Evolutionary conservation across 2,888 invertebrate species (phyloP).

Genomic region (Octodonta nipae): DNA sequence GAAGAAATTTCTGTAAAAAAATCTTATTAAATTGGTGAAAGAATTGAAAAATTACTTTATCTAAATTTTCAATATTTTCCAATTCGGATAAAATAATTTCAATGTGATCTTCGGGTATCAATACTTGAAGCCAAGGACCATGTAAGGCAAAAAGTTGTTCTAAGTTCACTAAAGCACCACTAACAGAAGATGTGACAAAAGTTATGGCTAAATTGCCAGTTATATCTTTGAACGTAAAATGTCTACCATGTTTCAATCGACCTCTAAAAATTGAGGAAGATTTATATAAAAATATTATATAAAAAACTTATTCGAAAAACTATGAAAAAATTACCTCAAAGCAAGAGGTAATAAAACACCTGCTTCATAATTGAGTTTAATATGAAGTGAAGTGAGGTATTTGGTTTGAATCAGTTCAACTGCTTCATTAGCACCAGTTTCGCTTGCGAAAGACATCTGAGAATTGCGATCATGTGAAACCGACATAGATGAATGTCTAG

Average conservation of each 20-base stretch:
- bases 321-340: conserved; percentile 46
- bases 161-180: conserved; percentile 58
- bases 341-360: conserved; percentile 68
- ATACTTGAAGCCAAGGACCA: conserved; percentile 71
- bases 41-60: too few species aligned
- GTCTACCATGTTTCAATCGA: conserved; percentile 70
- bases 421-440: conserved; percentile 29
- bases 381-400: conserved; percentile 52
- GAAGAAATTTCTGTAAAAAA: too few species aligned
- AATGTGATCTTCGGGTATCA: conserved; percentile 64
- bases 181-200: conserved; percentile 65
- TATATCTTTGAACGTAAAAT: conserved; percentile 83
- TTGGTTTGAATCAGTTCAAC: conserved; percentile 36
- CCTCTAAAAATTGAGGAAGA: conserved; percentile 53
- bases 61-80: too few species aligned
- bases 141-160: conserved; percentile 64
- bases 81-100: too few species aligned
- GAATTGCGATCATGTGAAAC: too few species aligned
- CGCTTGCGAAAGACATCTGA: conserved; percentile 22
- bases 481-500: too few species aligned
- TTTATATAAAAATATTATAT: too few species aligned
- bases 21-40: too few species aligned
- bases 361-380: conserved; percentile 71
- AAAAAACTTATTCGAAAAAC: conserved; percentile 1
- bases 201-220: conserved; percentile 67